Evolutionary conservation across 1,140 invertebrate species (phyloP).

Genomic region (Lordiphosa mommai): DNA sequence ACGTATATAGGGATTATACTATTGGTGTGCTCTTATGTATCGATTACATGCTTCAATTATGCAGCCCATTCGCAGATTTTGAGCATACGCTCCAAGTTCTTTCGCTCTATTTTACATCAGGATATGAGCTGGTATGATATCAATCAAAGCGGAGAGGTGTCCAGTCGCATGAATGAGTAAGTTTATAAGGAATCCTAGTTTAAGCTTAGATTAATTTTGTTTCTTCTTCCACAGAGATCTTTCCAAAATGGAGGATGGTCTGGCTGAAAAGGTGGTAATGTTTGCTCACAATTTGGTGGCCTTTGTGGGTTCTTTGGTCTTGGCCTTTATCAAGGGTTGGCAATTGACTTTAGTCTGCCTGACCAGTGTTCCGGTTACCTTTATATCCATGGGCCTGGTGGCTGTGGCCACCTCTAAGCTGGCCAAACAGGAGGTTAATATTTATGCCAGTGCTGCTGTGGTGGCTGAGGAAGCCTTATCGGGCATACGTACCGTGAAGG

Average conservation of each 20-base stretch:
- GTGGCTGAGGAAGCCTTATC: constrained; percentile 91
- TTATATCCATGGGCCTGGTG: constrained; percentile 83
- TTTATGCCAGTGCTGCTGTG: constrained; percentile 88
- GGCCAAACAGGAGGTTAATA: constrained; percentile 83
- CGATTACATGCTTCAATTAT: constrained; percentile 84
- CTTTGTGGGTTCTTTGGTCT: constrained; percentile 86
- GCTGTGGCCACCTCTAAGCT: constrained; percentile 81
- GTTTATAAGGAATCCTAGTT: too few relatives aligned
- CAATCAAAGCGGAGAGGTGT: constrained; percentile 90
- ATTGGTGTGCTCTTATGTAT: constrained; percentile 83
- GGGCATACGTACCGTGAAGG: constrained; percentile 89
- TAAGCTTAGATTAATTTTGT: background rate
- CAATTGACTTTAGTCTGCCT: constrained; percentile 90
- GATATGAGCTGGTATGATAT: constrained; percentile 93
- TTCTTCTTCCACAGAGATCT: constrained; percentile 85
- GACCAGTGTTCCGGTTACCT: constrained; percentile 86
- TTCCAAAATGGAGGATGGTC: constrained; percentile 92
- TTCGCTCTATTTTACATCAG: constrained; percentile 84
- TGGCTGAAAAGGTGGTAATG: constrained; percentile 92
- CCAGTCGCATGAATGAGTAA: constrained; percentile 91
- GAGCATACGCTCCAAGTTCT: constrained; percentile 82
- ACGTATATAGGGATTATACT: constrained; percentile 82
- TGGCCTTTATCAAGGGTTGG: constrained; percentile 91
- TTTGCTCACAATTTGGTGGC: constrained; percentile 87
- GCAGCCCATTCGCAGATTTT: constrained; percentile 85